Base-by-base conservation (phyloP, 1,140 invertebrate genomes). In the Orius insidiosus region DNA sequence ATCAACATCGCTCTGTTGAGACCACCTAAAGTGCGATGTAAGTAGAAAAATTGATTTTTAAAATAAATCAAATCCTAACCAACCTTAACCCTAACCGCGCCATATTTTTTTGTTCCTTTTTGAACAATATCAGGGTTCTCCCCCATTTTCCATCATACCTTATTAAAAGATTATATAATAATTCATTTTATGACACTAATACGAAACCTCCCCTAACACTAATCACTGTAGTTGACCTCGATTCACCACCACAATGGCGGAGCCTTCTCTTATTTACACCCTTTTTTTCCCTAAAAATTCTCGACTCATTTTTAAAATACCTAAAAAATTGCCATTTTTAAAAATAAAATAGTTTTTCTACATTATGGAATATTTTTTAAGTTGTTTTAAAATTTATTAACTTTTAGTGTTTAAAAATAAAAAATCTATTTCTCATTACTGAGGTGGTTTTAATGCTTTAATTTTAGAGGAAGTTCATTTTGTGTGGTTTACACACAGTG, bases 191-290 rank as follows among this genome's bases (percentile, higher is more conserved):
- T 30, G 30, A 43, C 24, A 30, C 16, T 18, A 40, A 16, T 15
- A 15, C 2, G 31, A n/a, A 30, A 36, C 24, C 41, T 9, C 7
- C 16, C 41, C 24, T 43, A 18, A 43, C 35, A 36, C 35, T 36
- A 36, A 24, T 30, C 18, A 30, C 24, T 10, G n/a, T n/a, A 30
- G 18, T 43, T 43, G 41, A 43, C 41, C 41, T 43, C 18, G 41
- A 43, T 43, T 43, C 41, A 24, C 11, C 9, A 30, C 24, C 41
- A 43, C 41, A 43, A 43, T 43, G 41, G 41, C 41, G 10, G 41
- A 18, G 18, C n/a, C 24, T 30, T 32, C 16, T 43, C n/a, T 43
- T 43, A 30, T 9, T n/a, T 18, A 18, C 41, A 43, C 41, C 41
- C 41, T 6, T 15, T 11, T n/a, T 36, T 36, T 33, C 32, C n/a